These are phyloP conservation scores for Nephrotoma guestfalica DNA, from an alignment of 2,888 invertebrate genomes.

Conservation along the genomic window DNA sequence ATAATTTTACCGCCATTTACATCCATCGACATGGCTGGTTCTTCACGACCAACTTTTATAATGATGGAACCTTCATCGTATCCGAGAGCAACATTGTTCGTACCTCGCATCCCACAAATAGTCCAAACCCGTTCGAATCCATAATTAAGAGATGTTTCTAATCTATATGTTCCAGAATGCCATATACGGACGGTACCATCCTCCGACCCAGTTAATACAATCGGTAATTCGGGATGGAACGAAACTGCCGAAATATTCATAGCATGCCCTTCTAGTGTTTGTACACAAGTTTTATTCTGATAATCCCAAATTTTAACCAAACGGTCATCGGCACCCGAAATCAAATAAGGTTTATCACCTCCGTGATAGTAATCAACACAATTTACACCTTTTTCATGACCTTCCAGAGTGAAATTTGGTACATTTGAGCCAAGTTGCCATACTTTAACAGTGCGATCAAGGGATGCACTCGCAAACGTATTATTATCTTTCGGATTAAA, in stretches of 20 bases:
- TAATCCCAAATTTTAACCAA: conserved; percentile 99
- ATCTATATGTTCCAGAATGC: conserved; percentile 96
- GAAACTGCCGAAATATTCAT: conserved; percentile 92
- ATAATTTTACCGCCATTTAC: conserved; percentile 96
- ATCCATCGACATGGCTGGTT: conserved; percentile 99
- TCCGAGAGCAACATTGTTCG: conserved; percentile 92
- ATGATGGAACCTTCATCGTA: conserved; percentile 36
- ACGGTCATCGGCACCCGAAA: conserved; percentile 96
- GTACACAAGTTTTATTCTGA: conserved; percentile 98
- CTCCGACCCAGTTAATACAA: conserved; percentile 93
- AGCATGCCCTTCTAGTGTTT: conserved; percentile 93
- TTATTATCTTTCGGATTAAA: conserved; percentile 99
- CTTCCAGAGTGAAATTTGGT: conserved; percentile 96
- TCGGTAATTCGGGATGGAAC: conserved; percentile 96
- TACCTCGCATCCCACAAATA: conserved; percentile 80
- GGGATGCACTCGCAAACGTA: conserved; percentile 97
- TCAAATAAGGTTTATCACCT: conserved; percentile 97
- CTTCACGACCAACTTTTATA: conserved; percentile 67
- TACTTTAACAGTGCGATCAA: conserved; percentile 94
- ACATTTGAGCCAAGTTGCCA: conserved; percentile 98
- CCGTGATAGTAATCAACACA: conserved; percentile 99
- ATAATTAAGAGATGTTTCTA: conserved; percentile 94
- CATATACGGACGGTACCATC: conserved; percentile 96
- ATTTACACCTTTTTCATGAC: conserved; percentile 97
- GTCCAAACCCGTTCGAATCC: conserved; percentile 98